phyloP scores from a whole-genome alignment of 1,140 invertebrate species.

The Dolichoris vasculosae region DNA sequence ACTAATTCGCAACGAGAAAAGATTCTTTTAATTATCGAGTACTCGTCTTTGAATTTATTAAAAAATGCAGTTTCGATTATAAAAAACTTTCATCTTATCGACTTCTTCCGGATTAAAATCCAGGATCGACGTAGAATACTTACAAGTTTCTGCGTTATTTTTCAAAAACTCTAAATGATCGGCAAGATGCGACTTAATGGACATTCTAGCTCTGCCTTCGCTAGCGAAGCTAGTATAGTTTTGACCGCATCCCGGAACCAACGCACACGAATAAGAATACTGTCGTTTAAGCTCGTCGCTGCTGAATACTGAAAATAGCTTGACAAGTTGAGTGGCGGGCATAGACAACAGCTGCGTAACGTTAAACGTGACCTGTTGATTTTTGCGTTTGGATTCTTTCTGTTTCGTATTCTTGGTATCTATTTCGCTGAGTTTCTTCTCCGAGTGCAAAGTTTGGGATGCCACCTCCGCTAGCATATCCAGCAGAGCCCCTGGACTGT shows the following conservation, averaged over 20 bases:
- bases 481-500: conserved; percentile 70
- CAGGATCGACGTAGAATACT: conserved; percentile 49
- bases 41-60: no score
- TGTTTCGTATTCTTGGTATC: conserved; percentile 54
- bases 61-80: no score
- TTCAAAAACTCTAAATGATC: conserved; percentile 73
- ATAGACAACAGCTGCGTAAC: conserved; percentile 74
- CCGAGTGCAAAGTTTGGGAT: conserved; percentile 73
- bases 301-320: conserved; percentile 76
- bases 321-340: conserved; percentile 75
- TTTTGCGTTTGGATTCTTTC: conserved; percentile 62
- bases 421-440: conserved; percentile 66
- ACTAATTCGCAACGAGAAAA: no score
- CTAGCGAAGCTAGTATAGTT: conserved; percentile 78
- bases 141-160: conserved; percentile 65
- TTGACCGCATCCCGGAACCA: conserved; percentile 73
- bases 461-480: conserved; percentile 76
- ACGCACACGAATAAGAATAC: conserved; percentile 76
- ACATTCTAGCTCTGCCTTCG: conserved; percentile 75
- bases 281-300: conserved; percentile 77
- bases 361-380: conserved; percentile 66
- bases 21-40: no score
- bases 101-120: no score
- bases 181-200: conserved; percentile 76
- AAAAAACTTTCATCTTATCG: no score